Evolutionary conservation across 2,888 invertebrate genomes (phyloP).

Genomic region (Cephus spinipes): DNA sequence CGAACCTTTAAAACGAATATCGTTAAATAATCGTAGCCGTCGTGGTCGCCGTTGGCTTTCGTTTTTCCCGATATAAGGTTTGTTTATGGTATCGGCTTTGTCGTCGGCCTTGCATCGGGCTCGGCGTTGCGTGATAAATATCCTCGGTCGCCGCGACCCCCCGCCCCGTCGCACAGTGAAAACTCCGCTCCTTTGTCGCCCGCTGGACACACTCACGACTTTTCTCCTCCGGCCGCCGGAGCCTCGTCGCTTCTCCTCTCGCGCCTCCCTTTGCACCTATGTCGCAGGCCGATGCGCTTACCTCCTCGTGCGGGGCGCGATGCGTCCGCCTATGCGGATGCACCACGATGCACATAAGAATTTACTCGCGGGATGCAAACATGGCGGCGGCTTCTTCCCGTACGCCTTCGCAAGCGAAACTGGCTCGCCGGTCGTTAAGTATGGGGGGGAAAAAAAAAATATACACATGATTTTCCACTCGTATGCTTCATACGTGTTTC

Average conservation of each 20-base stretch:
- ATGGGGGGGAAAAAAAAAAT: not conserved
- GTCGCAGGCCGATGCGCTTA: not conserved
- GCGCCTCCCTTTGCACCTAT: not conserved
- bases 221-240: not conserved
- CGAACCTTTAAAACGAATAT: too few species aligned
- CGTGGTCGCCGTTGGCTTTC: not conserved
- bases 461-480: too few species aligned
- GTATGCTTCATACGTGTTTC: too few species aligned
- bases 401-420: not conserved
- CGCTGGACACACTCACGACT: not conserved
- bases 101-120: not conserved
- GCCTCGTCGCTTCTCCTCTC: not conserved
- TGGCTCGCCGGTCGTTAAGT: not conserved
- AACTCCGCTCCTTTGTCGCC: not conserved
- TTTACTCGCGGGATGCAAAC: not conserved
- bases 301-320: not conserved
- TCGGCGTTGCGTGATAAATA: not conserved
- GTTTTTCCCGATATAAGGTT: not conserved
- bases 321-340: not conserved
- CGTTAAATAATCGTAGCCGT: not conserved
- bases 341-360: not conserved
- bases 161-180: not conserved
- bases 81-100: not conserved
- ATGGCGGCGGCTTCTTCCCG: not conserved
- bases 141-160: not conserved